Evolutionary conservation across 2,797 vertebrate genomes (phyloP), one percentile per base, ranked within the genome.

Genomic region (Gila robusta): DNA sequence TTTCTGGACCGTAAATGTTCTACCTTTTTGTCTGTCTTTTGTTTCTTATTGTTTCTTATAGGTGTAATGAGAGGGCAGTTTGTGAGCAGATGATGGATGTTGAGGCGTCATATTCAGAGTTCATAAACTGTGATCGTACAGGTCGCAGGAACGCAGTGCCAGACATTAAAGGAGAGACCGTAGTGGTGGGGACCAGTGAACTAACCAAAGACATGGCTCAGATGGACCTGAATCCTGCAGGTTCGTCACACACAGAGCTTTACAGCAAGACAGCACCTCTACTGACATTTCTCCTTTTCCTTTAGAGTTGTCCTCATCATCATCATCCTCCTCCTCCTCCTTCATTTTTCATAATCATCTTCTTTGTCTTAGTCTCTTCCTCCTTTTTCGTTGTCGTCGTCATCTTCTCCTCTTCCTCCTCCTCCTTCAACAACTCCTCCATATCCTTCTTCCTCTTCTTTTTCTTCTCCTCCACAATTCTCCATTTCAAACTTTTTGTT

Each of bases 81-180:
- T 97, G 96, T 92, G 95, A 93, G 93, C 94, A 97, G 95, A 93
- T 96, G 96, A 99, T 99, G 98, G 98, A 99, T 93, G 96, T 98
- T 89, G 98, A 98, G 96, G 94, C 97, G 94, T 97, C 97, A 37
- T 99, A 98, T 94, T 96, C 96, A 0, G 98, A 99, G 92, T 99
- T 99, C 89, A 98, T 99, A 92, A 96, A 96, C 95, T 98, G 97
- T 41, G 98, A 98, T 92, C 96, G 98, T 85, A 97, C 97, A 0
- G 98, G 98, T 87, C 97, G 98, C 89, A 97, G 98, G 95, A 99
- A 99, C 76, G 98, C 98, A 0, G 96, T 99, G 88, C 97, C 97
- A 0, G 97, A 99, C 94, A 98, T 99, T 93, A 90, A 95, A 23
- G 94, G 94, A 3, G 95, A 98, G 62, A 95, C 93, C 0, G 89